Evolutionary conservation across 2,797 vertebrate species (phyloP).

Genomic region (Acestrorhynchus altus): DNA sequence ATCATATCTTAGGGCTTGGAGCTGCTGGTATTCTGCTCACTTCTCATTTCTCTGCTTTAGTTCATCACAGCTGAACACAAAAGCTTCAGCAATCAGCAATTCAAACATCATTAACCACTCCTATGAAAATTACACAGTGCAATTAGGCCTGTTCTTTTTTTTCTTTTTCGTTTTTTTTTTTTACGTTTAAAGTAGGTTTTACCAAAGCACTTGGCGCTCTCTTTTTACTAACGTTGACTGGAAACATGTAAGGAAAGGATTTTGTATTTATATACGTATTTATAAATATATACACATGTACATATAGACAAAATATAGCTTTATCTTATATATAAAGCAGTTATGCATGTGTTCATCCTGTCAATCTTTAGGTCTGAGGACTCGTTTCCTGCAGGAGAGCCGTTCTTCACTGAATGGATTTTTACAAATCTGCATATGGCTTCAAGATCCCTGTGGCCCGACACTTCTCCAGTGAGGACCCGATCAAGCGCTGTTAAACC

Average conservation of each 20-base stretch:
- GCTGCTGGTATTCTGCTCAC: conserved; percentile 70
- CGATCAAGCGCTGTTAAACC: conserved; percentile 9
- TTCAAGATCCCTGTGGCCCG: conserved; percentile 68
- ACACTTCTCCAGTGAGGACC: conserved; percentile 58
- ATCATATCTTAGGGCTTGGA: conserved; percentile 60
- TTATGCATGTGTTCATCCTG: conserved; percentile 61
- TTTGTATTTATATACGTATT: conserved; percentile 77
- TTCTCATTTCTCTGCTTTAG: conserved; percentile 54
- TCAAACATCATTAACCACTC: conserved; percentile 32
- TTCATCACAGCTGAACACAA: conserved; percentile 59
- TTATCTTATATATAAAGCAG: conserved; percentile 77
- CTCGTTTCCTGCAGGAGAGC: conserved; percentile 62
- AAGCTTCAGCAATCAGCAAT: conserved; percentile 57
- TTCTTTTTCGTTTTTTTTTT: neutral
- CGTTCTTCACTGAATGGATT: conserved; percentile 42
- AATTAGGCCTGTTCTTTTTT: conserved; percentile 57
- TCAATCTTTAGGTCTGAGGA: conserved; percentile 56
- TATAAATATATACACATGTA: conserved; percentile 87
- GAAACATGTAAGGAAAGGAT: conserved; percentile 74
- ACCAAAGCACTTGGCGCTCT: conserved; percentile 58
- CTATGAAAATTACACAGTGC: conserved; percentile 55
- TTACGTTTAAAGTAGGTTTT: conserved; percentile 28
- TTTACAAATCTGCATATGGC: conserved; percentile 71
- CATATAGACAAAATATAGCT: conserved; percentile 88
- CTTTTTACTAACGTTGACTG: conserved; percentile 58